Evolutionary conservation across 2,888 invertebrate genomes (phyloP).

Genomic region (Punctoribates punctum): DNA sequence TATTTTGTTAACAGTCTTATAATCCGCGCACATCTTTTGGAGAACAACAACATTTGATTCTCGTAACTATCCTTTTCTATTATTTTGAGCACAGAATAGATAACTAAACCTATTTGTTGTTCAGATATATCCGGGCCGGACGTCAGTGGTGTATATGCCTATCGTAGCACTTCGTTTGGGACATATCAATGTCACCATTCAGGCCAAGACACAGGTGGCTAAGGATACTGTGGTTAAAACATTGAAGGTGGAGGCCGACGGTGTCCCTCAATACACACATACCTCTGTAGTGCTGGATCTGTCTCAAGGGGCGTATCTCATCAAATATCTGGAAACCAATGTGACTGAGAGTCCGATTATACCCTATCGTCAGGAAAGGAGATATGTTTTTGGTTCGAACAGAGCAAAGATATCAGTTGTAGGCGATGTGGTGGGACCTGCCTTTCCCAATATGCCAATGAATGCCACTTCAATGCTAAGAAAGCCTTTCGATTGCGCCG

Average conservation of each 20-base stretch:
- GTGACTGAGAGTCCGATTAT: conserved; percentile 89
- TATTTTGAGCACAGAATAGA: neutral
- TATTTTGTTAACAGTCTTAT: conserved; percentile 59
- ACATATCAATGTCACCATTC: conserved; percentile 67
- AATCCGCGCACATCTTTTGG: conserved; percentile 84
- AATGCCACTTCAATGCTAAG: conserved; percentile 53
- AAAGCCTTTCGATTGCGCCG: conserved; percentile 61
- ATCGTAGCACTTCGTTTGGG: conserved; percentile 79
- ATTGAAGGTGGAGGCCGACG: conserved; percentile 72
- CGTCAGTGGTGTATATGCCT: conserved; percentile 76
- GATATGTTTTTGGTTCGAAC: conserved; percentile 92
- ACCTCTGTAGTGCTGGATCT: conserved; percentile 86
- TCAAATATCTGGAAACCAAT: conserved; percentile 93
- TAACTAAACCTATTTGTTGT: too few relatives aligned
- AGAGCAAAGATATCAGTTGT: conserved; percentile 59
- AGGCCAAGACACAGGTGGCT: conserved; percentile 59
- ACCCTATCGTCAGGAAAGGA: conserved; percentile 81
- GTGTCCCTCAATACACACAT: conserved; percentile 84
- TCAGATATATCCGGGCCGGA: conserved; percentile 54
- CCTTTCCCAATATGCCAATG: conserved; percentile 66
- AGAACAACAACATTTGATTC: conserved; percentile 92
- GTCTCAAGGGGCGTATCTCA: conserved; percentile 81
- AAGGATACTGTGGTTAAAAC: conserved; percentile 52
- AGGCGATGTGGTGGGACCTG: conserved; percentile 84
- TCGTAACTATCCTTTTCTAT: conserved; percentile 57